Evolutionary conservation across 2,797 vertebrate species (phyloP).

Genomic region (Pteropus rufus): DNA sequence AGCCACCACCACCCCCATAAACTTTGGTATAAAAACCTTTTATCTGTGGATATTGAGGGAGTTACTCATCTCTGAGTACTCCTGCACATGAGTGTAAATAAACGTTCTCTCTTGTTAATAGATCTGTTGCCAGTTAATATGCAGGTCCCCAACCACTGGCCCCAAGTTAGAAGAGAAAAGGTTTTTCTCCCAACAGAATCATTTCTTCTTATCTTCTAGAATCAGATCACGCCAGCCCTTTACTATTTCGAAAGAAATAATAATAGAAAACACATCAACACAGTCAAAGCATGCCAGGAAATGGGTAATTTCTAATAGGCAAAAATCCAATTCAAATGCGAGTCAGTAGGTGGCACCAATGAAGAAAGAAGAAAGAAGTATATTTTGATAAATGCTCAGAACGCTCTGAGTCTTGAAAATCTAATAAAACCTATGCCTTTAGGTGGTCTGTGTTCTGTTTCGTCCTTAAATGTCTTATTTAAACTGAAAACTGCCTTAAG

Average conservation of each 20-base stretch:
- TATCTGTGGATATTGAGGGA: not conserved
- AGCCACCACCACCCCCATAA: not conserved
- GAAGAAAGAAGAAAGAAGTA: conserved; percentile 33
- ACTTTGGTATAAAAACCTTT: not conserved
- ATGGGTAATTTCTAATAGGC: not conserved
- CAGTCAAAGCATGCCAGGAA: conserved; percentile 9
- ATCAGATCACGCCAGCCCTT: not conserved
- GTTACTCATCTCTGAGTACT: not conserved
- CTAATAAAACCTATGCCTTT: not conserved
- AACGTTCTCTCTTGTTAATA: not conserved
- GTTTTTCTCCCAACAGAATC: not conserved
- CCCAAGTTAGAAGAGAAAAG: not conserved
- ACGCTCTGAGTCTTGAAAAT: not conserved
- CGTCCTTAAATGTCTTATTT: conserved; percentile 20
- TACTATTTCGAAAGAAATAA: conserved; percentile 17
- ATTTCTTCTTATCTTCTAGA: conserved; percentile 22
- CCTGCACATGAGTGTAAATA: not conserved
- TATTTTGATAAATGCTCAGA: not conserved
- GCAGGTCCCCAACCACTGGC: not conserved
- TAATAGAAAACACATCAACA: not conserved
- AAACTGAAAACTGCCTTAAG: conserved; percentile 33
- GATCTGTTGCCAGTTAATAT: not conserved
- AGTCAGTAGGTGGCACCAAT: conserved; percentile 68
- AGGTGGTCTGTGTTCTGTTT: not conserved
- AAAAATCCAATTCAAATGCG: conserved; percentile 44